Evolutionary conservation across 1,140 invertebrate genomes (phyloP).

Genomic region (Conus betulinus): DNA sequence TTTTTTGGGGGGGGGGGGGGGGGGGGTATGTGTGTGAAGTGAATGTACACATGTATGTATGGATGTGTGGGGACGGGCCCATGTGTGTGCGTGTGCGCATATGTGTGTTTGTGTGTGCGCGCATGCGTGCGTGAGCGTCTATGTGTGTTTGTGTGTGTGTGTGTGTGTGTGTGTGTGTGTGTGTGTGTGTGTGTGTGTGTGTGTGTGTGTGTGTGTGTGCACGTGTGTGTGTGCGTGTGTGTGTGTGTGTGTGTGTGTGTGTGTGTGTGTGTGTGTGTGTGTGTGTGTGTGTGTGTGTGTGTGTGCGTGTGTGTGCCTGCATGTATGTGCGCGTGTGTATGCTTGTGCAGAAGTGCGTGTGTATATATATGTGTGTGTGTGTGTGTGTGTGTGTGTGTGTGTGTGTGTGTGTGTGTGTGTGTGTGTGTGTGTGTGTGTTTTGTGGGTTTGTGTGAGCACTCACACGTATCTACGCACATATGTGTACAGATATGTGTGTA

Average conservation of each 20-base stretch:
- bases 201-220: neutral
- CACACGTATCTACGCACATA: too few species aligned
- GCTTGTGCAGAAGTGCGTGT: neutral
- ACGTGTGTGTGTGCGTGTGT: neutral
- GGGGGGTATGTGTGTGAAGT: too few species aligned
- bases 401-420: neutral
- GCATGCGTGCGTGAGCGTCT: too few species aligned
- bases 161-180: too few species aligned
- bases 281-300: constrained; percentile 1
- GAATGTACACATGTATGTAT: too few species aligned
- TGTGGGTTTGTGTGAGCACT: neutral
- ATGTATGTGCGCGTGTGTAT: neutral
- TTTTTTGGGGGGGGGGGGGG: too few species aligned
- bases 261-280: constrained; percentile 6
- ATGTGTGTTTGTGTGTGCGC: too few species aligned
- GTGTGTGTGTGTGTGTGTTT: neutral
- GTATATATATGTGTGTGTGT: neutral
- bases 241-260: neutral
- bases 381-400: neutral
- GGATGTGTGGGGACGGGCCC: too few species aligned
- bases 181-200: too few species aligned
- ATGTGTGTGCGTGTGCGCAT: too few species aligned
- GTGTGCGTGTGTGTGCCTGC: neutral
- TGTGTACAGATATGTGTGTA: too few species aligned
- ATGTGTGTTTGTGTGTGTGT: too few species aligned